Evolutionary conservation across 2,113 vertebrate genomes (phyloP).

Genomic region (Tapirus terrestris): DNA sequence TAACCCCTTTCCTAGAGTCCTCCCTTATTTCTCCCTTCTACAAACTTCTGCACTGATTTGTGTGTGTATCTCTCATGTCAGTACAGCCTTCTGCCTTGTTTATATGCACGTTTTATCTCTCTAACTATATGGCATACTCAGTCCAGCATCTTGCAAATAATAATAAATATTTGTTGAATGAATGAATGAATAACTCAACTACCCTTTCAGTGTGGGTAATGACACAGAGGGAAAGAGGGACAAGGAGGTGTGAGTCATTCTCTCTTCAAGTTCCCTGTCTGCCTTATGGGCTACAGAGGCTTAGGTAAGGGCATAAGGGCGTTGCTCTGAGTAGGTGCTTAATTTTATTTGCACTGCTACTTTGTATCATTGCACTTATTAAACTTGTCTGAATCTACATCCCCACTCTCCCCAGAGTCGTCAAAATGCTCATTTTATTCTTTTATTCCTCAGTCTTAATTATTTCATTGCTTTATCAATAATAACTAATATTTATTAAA

Average conservation of each 20-base stretch:
- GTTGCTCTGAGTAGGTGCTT: background rate
- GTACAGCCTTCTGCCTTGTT: background rate
- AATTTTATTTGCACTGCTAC: conserved; percentile 18
- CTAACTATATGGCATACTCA: background rate
- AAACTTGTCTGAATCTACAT: background rate
- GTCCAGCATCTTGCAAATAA: background rate
- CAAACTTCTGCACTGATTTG: background rate
- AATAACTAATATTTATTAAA: background rate
- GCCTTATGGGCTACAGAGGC: background rate
- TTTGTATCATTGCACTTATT: background rate
- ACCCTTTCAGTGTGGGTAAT: background rate
- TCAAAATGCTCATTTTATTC: background rate
- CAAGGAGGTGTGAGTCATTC: background rate
- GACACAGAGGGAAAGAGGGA: background rate
- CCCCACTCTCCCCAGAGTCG: background rate
- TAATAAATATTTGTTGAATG: conserved; percentile 28
- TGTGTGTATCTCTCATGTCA: background rate
- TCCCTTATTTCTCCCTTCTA: background rate
- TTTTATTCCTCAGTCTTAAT: background rate
- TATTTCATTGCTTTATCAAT: background rate
- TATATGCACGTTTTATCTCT: background rate
- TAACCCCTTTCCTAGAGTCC: background rate
- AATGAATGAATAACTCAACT: background rate
- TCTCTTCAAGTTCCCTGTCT: background rate
- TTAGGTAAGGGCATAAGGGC: background rate